Base-by-base conservation (phyloP, 2,888 invertebrate species). In the Theretra japonica region DNA sequence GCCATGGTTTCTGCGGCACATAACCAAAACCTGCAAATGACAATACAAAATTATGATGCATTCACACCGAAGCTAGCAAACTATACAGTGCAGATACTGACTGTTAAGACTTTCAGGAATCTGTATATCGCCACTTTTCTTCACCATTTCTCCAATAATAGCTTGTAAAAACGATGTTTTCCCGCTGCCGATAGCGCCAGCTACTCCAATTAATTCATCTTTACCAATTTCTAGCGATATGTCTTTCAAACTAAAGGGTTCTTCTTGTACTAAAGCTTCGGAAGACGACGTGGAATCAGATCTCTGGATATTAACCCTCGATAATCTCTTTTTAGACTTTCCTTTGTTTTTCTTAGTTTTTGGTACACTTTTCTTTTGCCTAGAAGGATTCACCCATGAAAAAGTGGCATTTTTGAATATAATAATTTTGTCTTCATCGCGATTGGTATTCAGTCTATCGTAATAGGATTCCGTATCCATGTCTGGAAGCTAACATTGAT, bases 1-100 rank as follows among this genome's bases (percentile, higher is more conserved):
- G 94, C 99, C 99, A 99, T 0, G 98, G 96, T 76, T 97, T 97
- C 93, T 99, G 99, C 0, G 97, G 96, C 0, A 98, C 97, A 82
- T 97, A 97, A 25, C 97, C 98, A 82, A 98, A 97, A 75, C 98
- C 98, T 95, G 80, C 57, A 85, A 78, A 73, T 72, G 72, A 72
- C 25, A 57, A 28, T 71, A 69, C 70, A 17, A 58, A 58, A 58
- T 70, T 68, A 69, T 70, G 69, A 53, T 4, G 58, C 72, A 28
- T 25, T 72, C 70, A 6, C 59, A 65, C 72, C 33, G 17, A 21
- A 23, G 23, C 33, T 17, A n/a, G 50, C 19, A 53, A 30, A 7
- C 7, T 21, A 15, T 11, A 7, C 19, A 25, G n/a, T 15, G 41
- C 23, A n/a, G 56, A 30, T 60, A 65, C 56, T 86, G 84, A 96